phyloP scores from a whole-genome alignment of 2,797 vertebrate species.

The Bradypodion ventrale region DNA sequence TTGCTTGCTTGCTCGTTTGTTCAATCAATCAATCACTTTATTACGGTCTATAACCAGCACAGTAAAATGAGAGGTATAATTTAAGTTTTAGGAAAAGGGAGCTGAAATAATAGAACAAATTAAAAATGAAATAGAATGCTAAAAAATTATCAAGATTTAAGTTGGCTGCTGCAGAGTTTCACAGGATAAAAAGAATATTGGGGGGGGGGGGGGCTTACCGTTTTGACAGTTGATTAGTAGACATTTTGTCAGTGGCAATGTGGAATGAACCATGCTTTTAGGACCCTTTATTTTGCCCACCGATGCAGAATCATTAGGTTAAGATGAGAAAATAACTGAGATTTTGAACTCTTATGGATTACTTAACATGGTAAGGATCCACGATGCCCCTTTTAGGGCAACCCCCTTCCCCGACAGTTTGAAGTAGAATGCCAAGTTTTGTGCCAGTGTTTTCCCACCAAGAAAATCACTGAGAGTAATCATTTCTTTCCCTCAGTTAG shows the following conservation, averaged over 20 bases:
- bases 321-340: slow-evolving; percentile 69
- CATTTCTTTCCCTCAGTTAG: not conserved
- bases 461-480: slow-evolving; percentile 18
- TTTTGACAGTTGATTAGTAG: slow-evolving; percentile 50
- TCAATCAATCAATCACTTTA: too few species aligned
- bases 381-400: slow-evolving; percentile 69
- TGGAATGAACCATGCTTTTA: slow-evolving; percentile 64
- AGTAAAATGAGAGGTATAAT: too few species aligned
- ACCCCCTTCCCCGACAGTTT: slow-evolving; percentile 57
- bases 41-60: too few species aligned
- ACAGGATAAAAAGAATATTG: slow-evolving; percentile 45
- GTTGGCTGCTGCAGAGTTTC: slow-evolving; percentile 46
- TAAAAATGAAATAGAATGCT: slow-evolving; percentile 61
- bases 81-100: not conserved
- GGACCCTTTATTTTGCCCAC: slow-evolving; percentile 54
- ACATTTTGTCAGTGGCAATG: slow-evolving; percentile 55
- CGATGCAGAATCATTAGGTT: slow-evolving; percentile 64
- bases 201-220: slow-evolving; percentile 25
- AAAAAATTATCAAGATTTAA: slow-evolving; percentile 57
- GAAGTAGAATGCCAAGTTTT: slow-evolving; percentile 54
- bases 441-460: slow-evolving; percentile 37
- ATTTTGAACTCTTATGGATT: slow-evolving; percentile 66
- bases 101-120: not conserved
- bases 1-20: too few species aligned
- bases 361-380: slow-evolving; percentile 64